phyloP scores from a whole-genome alignment of 1,140 invertebrate genomes.

The Metaphire vulgaris region DNA sequence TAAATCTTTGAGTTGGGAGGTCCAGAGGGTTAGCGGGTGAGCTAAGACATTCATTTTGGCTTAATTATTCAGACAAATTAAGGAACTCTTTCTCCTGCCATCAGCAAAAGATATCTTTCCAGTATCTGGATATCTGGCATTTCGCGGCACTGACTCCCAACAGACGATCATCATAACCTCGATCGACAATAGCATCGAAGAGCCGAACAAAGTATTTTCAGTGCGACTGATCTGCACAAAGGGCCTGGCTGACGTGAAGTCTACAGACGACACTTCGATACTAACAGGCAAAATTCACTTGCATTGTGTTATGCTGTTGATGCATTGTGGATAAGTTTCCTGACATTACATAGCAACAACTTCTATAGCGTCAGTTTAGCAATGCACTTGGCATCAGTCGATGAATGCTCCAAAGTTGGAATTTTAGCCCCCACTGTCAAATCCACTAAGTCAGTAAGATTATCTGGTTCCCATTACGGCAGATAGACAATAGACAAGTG shows the following conservation, averaged over 20 bases:
- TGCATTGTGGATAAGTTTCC: not conserved
- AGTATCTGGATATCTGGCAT: slow-evolving; percentile 42
- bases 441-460: no score
- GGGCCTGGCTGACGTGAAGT: slow-evolving; percentile 40
- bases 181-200: slow-evolving; percentile 41
- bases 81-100: slow-evolving; percentile 36
- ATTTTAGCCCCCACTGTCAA: no score
- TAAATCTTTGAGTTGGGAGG: no score
- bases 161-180: slow-evolving; percentile 35
- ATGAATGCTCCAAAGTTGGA: no score
- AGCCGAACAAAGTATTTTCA: slow-evolving; percentile 44
- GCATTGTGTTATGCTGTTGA: not conserved
- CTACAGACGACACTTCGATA: slow-evolving; percentile 34
- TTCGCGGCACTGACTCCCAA: slow-evolving; percentile 27
- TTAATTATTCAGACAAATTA: slow-evolving; percentile 38
- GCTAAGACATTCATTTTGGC: no score
- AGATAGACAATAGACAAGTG: no score
- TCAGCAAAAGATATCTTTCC: slow-evolving; percentile 38
- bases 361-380: no score
- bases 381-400: no score
- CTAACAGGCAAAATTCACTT: slow-evolving; percentile 38
- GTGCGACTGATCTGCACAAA: slow-evolving; percentile 39
- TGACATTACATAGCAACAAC: no score
- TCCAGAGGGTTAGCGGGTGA: no score
- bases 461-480: no score